phyloP scores from a whole-genome alignment of 2,797 vertebrate species.

The Gallinago stenura region DNA sequence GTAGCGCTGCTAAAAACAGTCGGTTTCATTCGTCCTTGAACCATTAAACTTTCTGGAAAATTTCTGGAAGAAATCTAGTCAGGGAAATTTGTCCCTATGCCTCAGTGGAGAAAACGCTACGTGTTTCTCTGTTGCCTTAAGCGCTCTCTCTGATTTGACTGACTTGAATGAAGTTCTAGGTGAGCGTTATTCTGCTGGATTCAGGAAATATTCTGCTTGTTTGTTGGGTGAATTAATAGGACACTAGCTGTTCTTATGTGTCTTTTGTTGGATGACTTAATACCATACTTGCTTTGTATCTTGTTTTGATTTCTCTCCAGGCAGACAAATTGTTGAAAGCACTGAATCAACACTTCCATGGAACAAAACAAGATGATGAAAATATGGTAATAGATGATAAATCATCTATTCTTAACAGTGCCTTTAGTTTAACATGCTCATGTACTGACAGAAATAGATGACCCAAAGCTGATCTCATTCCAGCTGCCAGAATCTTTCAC shows the following conservation, averaged over 20 bases:
- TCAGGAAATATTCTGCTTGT: background rate
- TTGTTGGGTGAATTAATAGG: background rate
- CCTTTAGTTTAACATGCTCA: background rate
- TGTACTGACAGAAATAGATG: background rate
- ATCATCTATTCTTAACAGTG: accelerated
- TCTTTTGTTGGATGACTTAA: background rate
- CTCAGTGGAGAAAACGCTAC: background rate
- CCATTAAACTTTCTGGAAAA: background rate
- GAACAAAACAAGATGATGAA: conserved; percentile 36
- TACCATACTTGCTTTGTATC: background rate
- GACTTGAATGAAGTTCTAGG: background rate
- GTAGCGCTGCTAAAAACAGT: background rate
- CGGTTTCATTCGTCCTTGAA: background rate
- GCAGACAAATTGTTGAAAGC: conserved; percentile 87
- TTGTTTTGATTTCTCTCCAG: conserved; percentile 73
- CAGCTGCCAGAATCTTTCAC: background rate
- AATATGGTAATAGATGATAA: conserved; percentile 63
- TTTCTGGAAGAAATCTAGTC: background rate
- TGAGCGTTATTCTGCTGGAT: accelerated
- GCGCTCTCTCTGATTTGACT: background rate
- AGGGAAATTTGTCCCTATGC: background rate
- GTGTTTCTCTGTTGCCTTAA: accelerated
- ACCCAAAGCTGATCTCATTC: background rate
- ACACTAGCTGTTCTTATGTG: accelerated
- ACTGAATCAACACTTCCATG: conserved; percentile 83